Percentiles rank a stretch among this genome's conserved stretches.
Evolutionary conservation across 2,888 invertebrate genomes (phyloP).

Genomic region (Altica lythri): DNA sequence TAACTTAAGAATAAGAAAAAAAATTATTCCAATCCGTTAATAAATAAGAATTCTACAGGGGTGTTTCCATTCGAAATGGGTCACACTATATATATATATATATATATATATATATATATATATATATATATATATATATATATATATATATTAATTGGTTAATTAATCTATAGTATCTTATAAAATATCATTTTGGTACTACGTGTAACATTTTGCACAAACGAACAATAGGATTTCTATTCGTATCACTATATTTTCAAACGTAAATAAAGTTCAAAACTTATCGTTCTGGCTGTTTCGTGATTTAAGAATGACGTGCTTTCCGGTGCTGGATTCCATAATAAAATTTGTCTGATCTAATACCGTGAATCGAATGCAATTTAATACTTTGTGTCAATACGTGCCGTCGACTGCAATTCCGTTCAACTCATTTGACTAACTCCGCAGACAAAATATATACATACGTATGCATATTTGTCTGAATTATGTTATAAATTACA

Average conservation of each 20-base stretch:
- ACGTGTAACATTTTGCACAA: not conserved
- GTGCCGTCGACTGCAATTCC: constrained; percentile 11
- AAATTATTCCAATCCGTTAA: too few species aligned
- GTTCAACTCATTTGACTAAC: constrained; percentile 11
- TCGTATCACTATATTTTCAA: not conserved
- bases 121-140: too few species aligned
- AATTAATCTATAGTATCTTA: too few species aligned
- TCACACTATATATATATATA: too few species aligned
- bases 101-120: too few species aligned
- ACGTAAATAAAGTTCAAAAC: not conserved
- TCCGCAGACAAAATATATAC: constrained; percentile 9
- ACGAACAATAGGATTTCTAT: too few species aligned
- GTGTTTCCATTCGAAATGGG: too few species aligned
- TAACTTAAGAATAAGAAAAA: too few species aligned
- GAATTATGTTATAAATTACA: constrained; percentile 4
- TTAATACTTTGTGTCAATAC: constrained; percentile 5
- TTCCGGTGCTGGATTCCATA: constrained; percentile 3
- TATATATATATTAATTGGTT: too few species aligned
- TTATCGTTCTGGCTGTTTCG: not conserved
- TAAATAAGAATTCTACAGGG: too few species aligned
- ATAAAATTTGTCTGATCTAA: constrained; percentile 9
- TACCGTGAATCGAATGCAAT: constrained; percentile 5
- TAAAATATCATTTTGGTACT: too few species aligned
- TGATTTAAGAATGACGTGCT: constrained; percentile 1
- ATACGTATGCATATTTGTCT: constrained; percentile 8